These are phyloP conservation scores for Napeogenes inachia DNA, from an alignment of 2,888 invertebrate species.

Conservation along the genomic window DNA sequence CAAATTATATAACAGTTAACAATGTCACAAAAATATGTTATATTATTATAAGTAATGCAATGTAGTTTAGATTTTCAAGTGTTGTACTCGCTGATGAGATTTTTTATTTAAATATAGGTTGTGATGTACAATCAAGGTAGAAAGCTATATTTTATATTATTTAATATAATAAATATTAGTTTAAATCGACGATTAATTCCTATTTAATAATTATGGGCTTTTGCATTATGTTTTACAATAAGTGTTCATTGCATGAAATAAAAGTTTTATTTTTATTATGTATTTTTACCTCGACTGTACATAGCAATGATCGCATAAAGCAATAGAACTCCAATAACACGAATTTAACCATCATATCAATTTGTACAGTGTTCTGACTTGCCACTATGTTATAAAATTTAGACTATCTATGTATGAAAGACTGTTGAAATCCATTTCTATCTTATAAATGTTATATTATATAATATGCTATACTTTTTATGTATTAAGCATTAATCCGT, in stretches of 20 bases:
- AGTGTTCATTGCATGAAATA: neutral
- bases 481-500: no score
- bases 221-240: neutral
- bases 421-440: constrained; percentile 51
- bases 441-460: constrained; percentile 23
- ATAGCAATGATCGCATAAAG: constrained; percentile 4
- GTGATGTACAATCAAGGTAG: constrained; percentile 9
- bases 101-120: constrained; percentile 14
- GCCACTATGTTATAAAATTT: constrained; percentile 24
- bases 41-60: constrained; percentile 23
- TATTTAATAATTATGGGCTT: no score
- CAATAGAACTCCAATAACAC: constrained; percentile 33
- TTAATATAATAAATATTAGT: neutral
- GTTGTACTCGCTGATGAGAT: no score
- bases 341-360: constrained; percentile 67
- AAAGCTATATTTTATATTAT: neutral
- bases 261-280: neutral
- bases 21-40: constrained; percentile 24
- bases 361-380: constrained; percentile 52
- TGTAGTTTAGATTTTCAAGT: constrained; percentile 13
- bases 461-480: no score
- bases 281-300: constrained; percentile 32
- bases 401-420: constrained; percentile 44
- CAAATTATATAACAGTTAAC: constrained; percentile 8
- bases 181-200: neutral